Conservation (phyloP, 2,113 vertebrate genomes). For the Calidris pygmaea region DNA sequence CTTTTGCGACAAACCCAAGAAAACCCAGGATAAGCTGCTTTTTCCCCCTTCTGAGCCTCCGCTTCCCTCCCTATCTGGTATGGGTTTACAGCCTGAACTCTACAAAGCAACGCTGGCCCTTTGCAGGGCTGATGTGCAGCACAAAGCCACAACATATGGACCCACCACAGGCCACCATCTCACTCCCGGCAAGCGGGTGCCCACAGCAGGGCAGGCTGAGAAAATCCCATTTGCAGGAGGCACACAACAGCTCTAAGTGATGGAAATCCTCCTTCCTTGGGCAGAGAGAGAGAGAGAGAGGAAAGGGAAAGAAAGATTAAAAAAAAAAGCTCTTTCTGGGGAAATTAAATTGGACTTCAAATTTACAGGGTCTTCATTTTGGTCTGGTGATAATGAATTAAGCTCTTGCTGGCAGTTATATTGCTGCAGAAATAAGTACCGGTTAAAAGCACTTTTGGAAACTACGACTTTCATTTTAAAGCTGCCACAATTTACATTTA, state of each 20-base stretch:
- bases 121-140: neutral
- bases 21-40: neutral
- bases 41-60: neutral
- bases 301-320: neutral
- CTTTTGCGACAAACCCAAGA: neutral
- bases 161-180: neutral
- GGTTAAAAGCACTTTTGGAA: slow-evolving; percentile 57
- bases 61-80: neutral
- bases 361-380: slow-evolving; percentile 56
- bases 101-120: neutral
- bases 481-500: slow-evolving; percentile 54
- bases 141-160: neutral
- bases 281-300: neutral
- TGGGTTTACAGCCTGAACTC: neutral
- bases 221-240: neutral
- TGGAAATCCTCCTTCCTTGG: neutral
- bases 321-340: neutral
- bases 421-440: slow-evolving; percentile 33
- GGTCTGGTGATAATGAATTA: slow-evolving; percentile 48
- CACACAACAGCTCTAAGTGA: neutral
- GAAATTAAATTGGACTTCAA: slow-evolving; percentile 60
- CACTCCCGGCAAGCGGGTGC: rapidly evolving
- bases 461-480: slow-evolving; percentile 42
- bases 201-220: neutral
- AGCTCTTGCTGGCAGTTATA: slow-evolving; percentile 51